Base-by-base conservation (phyloP, 2,888 invertebrate genomes). In the Polydesmus complanatus region DNA sequence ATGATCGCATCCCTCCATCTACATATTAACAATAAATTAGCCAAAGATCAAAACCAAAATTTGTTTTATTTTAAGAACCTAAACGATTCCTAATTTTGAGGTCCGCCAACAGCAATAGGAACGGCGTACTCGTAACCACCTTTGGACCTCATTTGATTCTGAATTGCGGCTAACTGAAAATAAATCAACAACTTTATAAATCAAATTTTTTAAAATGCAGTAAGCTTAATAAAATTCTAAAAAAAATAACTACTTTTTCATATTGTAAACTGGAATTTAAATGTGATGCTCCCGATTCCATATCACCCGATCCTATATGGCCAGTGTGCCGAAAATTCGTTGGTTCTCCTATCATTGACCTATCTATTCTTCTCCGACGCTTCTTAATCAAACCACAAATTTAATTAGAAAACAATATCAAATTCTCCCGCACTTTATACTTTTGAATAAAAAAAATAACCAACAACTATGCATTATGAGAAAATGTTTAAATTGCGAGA, bases 241-340 rank as follows among this genome's bases (percentile, higher is more conserved):
- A 37, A 37, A 37, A 37, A 37, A 5, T n/a, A n/a, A 52, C 23
- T 54, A 54, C 26, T 25, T 26, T 65, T 51, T 65, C 66, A 49
- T 66, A 37, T 14, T 37, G 37, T 37, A 37, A 37, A 37, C 37
- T 37, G 37, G 37, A 37, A 37, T 14, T 37, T 37, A 37, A 65
- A 55, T 67, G 68, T 85, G 84, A 62, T 83, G 83, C 23, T 85
- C 87, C 78, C 88, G 55, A 81, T 73, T 88, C 86, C 63, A 91
- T 83, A 74, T 95, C 94, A 58, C 87, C 86, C 22, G 92, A 90
- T 25, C 95, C 89, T 71, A 90, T 85, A 74, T 90, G 89, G 2
- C 86, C 89, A 51, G 94, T 94, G 75, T 96, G 96, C 71, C 88
- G 86, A 74, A 96, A 96, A 78, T 96, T 91, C 68, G 90, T 94